A percentile compares a stretch with the other conserved stretches of the same genome.
Evolutionary conservation across 92 coral and sea anemone species (phyloP).

Genomic region (Actinostola sp.): DNA sequence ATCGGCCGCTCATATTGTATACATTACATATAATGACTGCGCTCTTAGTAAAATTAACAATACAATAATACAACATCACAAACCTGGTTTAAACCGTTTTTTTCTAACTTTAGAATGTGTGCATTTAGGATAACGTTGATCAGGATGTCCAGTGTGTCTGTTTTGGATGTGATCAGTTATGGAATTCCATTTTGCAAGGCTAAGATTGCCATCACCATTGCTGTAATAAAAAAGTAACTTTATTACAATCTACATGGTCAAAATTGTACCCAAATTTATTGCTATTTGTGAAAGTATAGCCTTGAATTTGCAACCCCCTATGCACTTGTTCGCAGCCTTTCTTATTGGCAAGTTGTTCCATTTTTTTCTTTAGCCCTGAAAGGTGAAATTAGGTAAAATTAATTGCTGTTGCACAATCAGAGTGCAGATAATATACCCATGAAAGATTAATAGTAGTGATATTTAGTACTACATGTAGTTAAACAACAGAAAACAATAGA

Average conservation of each 20-base stretch:
- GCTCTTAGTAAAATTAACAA: no score
- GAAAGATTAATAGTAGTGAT: no score
- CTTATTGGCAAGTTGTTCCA: background rate
- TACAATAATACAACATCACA: no score
- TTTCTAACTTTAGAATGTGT: background rate
- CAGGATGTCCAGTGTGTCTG: background rate
- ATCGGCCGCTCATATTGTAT: no score
- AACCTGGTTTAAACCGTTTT: constrained; percentile 2
- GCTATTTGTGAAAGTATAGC: background rate
- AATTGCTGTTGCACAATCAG: no score
- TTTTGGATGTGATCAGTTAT: background rate
- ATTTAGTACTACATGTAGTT: no score
- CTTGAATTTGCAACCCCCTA: constrained; percentile 2
- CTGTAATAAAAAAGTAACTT: background rate
- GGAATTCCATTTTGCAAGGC: background rate
- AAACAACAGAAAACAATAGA: no score
- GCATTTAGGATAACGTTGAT: background rate
- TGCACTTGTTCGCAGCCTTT: background rate
- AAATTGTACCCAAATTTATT: background rate
- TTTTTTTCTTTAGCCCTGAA: background rate
- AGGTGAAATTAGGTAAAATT: background rate
- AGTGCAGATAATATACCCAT: no score
- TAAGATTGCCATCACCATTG: background rate
- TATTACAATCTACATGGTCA: background rate
- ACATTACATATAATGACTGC: no score